Conservation (phyloP, 2,113 vertebrate genomes). For the Nipponia nippon region DNA sequence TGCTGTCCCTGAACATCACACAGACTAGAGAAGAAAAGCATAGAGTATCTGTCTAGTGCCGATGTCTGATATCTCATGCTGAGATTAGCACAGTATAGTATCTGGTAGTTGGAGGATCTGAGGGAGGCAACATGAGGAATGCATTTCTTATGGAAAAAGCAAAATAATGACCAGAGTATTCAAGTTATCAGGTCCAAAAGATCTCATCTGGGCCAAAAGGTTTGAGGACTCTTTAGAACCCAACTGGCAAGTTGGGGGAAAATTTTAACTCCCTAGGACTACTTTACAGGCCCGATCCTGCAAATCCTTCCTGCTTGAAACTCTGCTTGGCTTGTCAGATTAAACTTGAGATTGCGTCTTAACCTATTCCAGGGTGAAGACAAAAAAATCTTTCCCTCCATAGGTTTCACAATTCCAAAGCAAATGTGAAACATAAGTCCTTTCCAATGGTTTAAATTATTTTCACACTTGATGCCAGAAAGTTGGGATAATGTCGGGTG, state of each 20-base stretch:
- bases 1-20: background rate
- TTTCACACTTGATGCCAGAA: slow-evolving; percentile 41
- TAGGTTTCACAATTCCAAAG: slow-evolving; percentile 10
- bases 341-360: slow-evolving; percentile 21
- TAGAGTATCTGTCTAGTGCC: background rate
- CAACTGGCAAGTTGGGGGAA: background rate
- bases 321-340: slow-evolving; percentile 6
- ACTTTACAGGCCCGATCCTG: background rate
- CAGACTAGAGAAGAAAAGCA: background rate
- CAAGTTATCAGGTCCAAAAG: background rate
- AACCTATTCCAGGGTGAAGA: slow-evolving; percentile 25
- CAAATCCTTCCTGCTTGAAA: slow-evolving; percentile 5
- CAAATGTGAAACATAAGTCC: slow-evolving; percentile 26
- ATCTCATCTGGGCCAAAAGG: background rate
- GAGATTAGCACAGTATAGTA: background rate
- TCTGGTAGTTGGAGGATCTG: background rate
- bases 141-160: background rate
- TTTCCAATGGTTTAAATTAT: slow-evolving; percentile 31
- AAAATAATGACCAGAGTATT: background rate
- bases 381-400: background rate
- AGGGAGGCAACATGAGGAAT: background rate
- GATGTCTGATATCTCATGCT: background rate
- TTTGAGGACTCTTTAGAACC: background rate
- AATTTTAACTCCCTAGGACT: background rate
- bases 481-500: slow-evolving; percentile 20